phyloP scores from a whole-genome alignment of 2,888 invertebrate genomes.

The Scelioninae gen. 1 region DNA sequence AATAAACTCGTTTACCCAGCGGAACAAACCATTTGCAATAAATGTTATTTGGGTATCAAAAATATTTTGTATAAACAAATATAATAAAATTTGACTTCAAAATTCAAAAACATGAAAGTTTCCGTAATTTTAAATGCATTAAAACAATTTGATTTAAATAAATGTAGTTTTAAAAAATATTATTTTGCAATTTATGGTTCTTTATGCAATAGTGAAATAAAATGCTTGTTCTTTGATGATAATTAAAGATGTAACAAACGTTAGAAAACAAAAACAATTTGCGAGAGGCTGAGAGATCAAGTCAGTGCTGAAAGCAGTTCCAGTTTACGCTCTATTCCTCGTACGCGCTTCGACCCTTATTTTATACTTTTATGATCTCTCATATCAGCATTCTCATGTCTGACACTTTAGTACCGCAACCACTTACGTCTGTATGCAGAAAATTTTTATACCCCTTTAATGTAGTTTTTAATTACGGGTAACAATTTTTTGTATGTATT shows the following conservation, averaged over 20 bases:
- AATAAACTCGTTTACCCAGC: conserved; percentile 1
- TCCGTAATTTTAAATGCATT: too few relatives aligned
- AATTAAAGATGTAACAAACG: conserved; percentile 13
- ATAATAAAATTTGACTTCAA: background rate
- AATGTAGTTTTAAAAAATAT: too few relatives aligned
- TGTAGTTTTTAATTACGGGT: conserved; percentile 41
- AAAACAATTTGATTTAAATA: too few relatives aligned
- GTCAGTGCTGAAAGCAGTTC: conserved; percentile 9
- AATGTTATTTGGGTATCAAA: background rate
- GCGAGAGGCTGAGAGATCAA: background rate
- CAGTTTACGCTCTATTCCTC: conserved; percentile 33
- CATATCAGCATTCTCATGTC: conserved; percentile 49
- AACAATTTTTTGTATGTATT: conserved; percentile 6
- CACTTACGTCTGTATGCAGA: conserved; percentile 50
- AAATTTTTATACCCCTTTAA: conserved; percentile 43
- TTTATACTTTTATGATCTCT: conserved; percentile 53
- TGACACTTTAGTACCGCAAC: conserved; percentile 49
- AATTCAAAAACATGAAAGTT: too few relatives aligned
- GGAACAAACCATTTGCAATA: background rate
- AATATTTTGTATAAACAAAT: background rate
- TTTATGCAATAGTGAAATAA: background rate
- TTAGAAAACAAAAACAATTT: conserved; percentile 17
- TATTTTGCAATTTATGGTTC: too few relatives aligned
- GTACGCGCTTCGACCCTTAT: conserved; percentile 42
- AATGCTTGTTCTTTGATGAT: background rate